Evolutionary conservation across 1,140 invertebrate genomes (phyloP).

Genomic region (Pseudoatta argentina): DNA sequence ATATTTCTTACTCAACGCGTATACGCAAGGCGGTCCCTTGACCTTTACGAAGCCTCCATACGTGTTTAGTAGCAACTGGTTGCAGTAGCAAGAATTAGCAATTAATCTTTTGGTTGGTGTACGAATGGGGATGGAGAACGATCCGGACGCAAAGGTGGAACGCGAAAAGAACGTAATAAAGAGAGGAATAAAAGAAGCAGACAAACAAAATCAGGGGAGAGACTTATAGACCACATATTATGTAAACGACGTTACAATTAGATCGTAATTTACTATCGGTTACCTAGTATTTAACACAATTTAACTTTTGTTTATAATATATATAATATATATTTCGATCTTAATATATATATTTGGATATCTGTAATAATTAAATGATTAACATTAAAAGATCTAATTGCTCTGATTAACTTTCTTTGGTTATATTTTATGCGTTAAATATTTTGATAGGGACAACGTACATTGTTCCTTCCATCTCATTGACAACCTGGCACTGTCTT

Average conservation of each 20-base stretch:
- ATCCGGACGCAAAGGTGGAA: constrained; percentile 65
- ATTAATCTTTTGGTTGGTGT: constrained; percentile 80
- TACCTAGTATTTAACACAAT: constrained; percentile 82
- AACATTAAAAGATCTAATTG: not conserved
- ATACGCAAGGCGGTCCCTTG: constrained; percentile 63
- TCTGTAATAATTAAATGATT: not conserved
- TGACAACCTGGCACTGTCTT: constrained; percentile 67
- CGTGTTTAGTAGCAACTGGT: constrained; percentile 80
- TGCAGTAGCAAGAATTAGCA: constrained; percentile 81
- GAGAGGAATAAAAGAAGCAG: constrained; percentile 44
- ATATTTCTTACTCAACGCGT: constrained; percentile 56
- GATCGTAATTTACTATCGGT: constrained; percentile 78
- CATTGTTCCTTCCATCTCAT: constrained; percentile 70
- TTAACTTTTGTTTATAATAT: constrained; percentile 57
- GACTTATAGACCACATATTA: constrained; percentile 80
- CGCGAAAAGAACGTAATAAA: constrained; percentile 63
- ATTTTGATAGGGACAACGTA: constrained; percentile 48
- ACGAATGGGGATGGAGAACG: constrained; percentile 61
- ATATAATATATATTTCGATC: not conserved
- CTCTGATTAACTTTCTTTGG: not conserved
- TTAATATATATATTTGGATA: not conserved
- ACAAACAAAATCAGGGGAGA: constrained; percentile 53
- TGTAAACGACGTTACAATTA: constrained; percentile 85
- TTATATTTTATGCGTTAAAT: not conserved
- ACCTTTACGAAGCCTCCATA: constrained; percentile 67